A percentile compares a stretch with the other conserved stretches of the same genome.
phyloP scores from a whole-genome alignment of 2,113 vertebrate species.

The Heloderma charlesbogerti region DNA sequence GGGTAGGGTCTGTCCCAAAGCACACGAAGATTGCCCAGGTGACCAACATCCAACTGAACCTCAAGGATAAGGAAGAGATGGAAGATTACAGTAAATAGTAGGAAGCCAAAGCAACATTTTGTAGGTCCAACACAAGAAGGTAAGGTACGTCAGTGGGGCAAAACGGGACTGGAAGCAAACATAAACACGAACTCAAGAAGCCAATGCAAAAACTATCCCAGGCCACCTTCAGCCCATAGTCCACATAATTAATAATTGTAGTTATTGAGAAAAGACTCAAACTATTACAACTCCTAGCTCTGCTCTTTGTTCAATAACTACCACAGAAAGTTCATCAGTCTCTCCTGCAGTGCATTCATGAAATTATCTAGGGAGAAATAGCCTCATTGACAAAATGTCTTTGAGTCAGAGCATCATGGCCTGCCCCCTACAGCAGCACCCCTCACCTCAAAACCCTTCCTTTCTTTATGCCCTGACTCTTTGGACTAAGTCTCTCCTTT shows the following conservation, averaged over 20 bases:
- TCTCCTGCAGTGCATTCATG: background rate
- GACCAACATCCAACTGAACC: background rate
- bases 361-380: background rate
- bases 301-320: background rate
- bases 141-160: background rate
- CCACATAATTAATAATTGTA: background rate
- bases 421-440: background rate
- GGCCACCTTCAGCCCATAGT: background rate
- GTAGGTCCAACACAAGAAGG: background rate
- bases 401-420: background rate
- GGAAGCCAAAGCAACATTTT: background rate
- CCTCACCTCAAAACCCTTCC: background rate
- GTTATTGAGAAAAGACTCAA: background rate
- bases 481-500: background rate
- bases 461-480: background rate
- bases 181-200: background rate
- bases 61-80: background rate
- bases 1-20: background rate
- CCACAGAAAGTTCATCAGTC: background rate
- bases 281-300: background rate
- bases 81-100: background rate
- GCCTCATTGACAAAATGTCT: background rate
- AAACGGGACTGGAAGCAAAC: background rate
- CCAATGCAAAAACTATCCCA: rapidly evolving
- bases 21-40: background rate